Base-by-base conservation (phyloP, 23 tunicate species). In the Oikopleura vanhoeffeni region DNA sequence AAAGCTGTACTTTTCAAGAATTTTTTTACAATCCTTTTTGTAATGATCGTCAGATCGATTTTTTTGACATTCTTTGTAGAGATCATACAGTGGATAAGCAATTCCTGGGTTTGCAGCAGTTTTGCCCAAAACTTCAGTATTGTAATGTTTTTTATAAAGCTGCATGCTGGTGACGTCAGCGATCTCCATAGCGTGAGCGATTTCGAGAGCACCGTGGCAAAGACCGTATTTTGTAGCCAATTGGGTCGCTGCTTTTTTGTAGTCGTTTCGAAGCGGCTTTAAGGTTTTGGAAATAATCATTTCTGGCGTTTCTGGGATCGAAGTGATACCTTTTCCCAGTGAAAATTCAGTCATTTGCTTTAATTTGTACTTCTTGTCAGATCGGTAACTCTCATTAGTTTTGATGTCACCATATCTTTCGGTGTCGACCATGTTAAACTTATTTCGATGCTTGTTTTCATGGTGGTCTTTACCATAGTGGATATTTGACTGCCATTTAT, bases 11-110 rank as follows among this genome's bases (percentile, higher is more conserved):
- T 71, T 71, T 13, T 71, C 79, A 30, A 13, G 79, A 30, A 71
- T 30, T 71, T 71, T 71, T 38, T 71, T 18, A 32, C 27, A 30
- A 32, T 71, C 79, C 35, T 30, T 30, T 38, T 71, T 71, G 79
- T 71, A 71, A 30, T 71, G 27, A 2, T 24, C 32, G 38, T 71
- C 79, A 28, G 79, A 71, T 71, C 79, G 27, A 13, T 71, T 18
- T 18, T 30, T 71, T 38, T 71, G 79, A 38, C 35, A 71, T 24
- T 71, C 79, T 67, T 90, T 87, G 84, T 86, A 87, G 83, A 91
- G 87, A 2, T 85, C 83, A 40, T 94, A 92, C 76, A 90, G 88
- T 28, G 98, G 98, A 83, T 88, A 90, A 75, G 97, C 96, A n/a
- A 85, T 85, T 57, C 87, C 76, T 13, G 90, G 90, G 83, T 92